Conservation (phyloP, 2,113 vertebrate genomes). For the Gnathonemus longibarbis region DNA sequence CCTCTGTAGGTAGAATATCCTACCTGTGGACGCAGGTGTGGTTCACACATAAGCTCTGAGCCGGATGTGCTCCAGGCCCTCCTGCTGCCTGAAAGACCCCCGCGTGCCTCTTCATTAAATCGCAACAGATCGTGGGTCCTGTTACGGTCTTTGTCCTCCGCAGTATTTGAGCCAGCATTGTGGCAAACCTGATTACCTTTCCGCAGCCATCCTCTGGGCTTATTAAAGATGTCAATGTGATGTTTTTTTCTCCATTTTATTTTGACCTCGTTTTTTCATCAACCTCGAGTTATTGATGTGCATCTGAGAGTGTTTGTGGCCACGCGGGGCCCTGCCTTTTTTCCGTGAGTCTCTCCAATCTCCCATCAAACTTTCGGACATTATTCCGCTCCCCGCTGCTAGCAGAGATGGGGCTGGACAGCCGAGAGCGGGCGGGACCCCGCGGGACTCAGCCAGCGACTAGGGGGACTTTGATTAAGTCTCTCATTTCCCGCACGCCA, state of each 20-base stretch:
- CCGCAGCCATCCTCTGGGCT: not conserved
- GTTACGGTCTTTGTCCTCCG: not conserved
- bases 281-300: not conserved
- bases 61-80: not conserved
- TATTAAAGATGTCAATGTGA: conserved; percentile 20
- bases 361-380: conserved; percentile 10
- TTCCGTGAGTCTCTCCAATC: not conserved
- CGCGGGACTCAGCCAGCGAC: not conserved
- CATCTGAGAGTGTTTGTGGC: not conserved
- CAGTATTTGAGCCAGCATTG: not conserved
- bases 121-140: not conserved
- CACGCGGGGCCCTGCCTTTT: not conserved
- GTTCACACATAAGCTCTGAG: not conserved
- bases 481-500: conserved; percentile 15
- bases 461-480: conserved; percentile 18
- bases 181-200: conserved; percentile 9
- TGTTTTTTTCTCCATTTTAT: not conserved
- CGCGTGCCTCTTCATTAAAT: not conserved
- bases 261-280: not conserved
- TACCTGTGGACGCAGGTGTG: not conserved
- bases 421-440: not conserved
- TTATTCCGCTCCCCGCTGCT: conserved; percentile 13
- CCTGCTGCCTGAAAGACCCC: not conserved
- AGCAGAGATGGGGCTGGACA: not conserved
- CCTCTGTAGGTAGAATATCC: not conserved